Evolutionary conservation across 2,888 invertebrate genomes (phyloP).

Genomic region (Stenurella melanura): DNA sequence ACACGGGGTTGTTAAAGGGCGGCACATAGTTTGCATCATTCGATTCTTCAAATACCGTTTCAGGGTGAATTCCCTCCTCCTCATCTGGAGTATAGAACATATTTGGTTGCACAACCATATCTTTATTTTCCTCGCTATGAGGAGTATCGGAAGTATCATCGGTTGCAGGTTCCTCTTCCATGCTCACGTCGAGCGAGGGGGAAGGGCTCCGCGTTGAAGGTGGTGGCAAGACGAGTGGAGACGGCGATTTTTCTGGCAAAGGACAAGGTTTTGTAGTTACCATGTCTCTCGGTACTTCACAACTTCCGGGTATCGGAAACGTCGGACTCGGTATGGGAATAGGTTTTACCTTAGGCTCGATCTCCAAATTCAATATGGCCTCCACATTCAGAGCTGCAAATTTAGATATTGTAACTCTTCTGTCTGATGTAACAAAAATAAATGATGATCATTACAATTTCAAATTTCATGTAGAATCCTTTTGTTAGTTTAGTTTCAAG

Average conservation of each 20-base stretch:
- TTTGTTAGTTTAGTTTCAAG: too few species aligned
- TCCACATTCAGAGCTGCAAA: constrained; percentile 68
- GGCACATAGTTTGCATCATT: constrained; percentile 70
- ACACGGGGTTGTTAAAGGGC: constrained; percentile 73
- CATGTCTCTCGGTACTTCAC: constrained; percentile 49
- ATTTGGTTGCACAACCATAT: constrained; percentile 57
- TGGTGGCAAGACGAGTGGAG: constrained; percentile 21
- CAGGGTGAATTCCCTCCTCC: constrained; percentile 60
- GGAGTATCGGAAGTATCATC: constrained; percentile 15
- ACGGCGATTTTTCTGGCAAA: constrained; percentile 25
- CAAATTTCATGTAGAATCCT: background rate
- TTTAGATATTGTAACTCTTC: constrained; percentile 15
- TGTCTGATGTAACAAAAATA: background rate
- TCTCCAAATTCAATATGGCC: constrained; percentile 68
- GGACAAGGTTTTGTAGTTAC: constrained; percentile 14
- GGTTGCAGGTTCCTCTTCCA: constrained; percentile 13
- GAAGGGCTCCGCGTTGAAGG: constrained; percentile 24
- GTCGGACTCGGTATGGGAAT: constrained; percentile 65
- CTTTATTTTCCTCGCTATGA: constrained; percentile 26
- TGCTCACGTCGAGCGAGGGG: background rate
- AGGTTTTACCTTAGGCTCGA: constrained; percentile 63
- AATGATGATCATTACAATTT: background rate
- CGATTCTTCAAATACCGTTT: constrained; percentile 58
- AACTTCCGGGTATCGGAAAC: constrained; percentile 67
- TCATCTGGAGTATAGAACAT: constrained; percentile 71